Evolutionary conservation across 2,113 vertebrate genomes (phyloP), one percentile per base, ranked within the genome.

Genomic region (Microtus ochrogaster): DNA sequence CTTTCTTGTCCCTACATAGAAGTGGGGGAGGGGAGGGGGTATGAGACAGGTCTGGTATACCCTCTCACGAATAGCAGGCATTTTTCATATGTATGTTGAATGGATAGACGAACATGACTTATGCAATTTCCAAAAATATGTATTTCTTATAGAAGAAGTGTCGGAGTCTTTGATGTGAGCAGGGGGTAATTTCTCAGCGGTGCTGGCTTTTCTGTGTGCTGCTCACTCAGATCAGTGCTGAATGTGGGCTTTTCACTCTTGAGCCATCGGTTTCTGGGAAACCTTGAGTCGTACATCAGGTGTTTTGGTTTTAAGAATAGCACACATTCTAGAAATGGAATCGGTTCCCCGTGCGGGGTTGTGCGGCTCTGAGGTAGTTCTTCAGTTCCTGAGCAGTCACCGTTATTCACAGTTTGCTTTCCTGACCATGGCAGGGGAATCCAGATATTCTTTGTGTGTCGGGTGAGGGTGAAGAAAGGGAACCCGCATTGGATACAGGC

Each of bases 351-450:
- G 39, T 7, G 2, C 82, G 36, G 68, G 76, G 92, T 92, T 72
- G n/a, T 77, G 24, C 65, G 36, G 66, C 44, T 87, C 84, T 58
- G 85, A 92, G 72, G n/a, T 12, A 90, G 52, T 81, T 93, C 92
- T 95, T 89, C 41, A 26, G 10, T 88, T 96, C 93, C 26, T 89
- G 39, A 95, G 63, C 70, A 39, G 47, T 96, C 63, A 49, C 26
- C 19, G 68, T 91, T 91, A 52, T 14, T 95, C 82, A 77, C 19
- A 86, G 7, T 90, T 95, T 96, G 61, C 84, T 94, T 95, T 95
- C 89, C 77, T 88, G 72, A 72, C 83, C 81, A 47, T 92, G 61
- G 47, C 81, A 89, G 66, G 84, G 47, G 70, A 89, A 93, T 89
- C 76, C 79, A 91, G 0, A 95, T 94, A 92, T 83, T 94, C 66